A percentile compares a stretch with the other conserved stretches of the same genome.
Conservation (phyloP, 1,140 invertebrate species). For the Phocides pigmalion region DNA sequence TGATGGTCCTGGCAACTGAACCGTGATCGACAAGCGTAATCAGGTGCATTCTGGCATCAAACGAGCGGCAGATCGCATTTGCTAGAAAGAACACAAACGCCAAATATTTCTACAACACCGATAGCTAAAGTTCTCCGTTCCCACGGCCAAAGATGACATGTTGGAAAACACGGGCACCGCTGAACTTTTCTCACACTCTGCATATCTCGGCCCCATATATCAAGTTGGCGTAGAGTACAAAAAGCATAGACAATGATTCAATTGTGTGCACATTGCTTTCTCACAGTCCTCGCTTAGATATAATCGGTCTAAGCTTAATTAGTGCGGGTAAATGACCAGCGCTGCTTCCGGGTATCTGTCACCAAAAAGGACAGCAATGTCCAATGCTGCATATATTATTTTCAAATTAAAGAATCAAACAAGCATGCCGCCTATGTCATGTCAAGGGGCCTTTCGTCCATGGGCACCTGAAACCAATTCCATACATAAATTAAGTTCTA, state of each 20-base stretch:
- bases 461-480: too few species aligned
- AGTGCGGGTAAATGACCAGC: conserved; percentile 78
- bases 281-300: conserved; percentile 72
- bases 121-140: conserved; percentile 51
- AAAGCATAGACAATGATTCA: conserved; percentile 81
- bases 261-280: conserved; percentile 80
- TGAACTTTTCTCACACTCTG: conserved; percentile 78
- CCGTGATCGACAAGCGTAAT: not conserved
- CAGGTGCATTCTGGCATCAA: too few species aligned
- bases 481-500: too few species aligned
- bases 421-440: too few species aligned
- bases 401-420: too few species aligned
- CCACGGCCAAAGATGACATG: conserved; percentile 77
- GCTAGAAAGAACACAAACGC: not conserved
- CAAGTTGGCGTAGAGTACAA: conserved; percentile 72
- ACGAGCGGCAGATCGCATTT: not conserved
- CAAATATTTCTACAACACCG: conserved; percentile 25
- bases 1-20: too few species aligned
- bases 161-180: conserved; percentile 68
- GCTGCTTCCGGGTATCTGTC: conserved; percentile 34
- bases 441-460: too few species aligned
- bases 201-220: conserved; percentile 81
- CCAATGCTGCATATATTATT: too few species aligned
- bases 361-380: conserved; percentile 16
- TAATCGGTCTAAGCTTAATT: conserved; percentile 77